phyloP scores from a whole-genome alignment of 2,888 invertebrate genomes.

The Lumbricus terrestris region DNA sequence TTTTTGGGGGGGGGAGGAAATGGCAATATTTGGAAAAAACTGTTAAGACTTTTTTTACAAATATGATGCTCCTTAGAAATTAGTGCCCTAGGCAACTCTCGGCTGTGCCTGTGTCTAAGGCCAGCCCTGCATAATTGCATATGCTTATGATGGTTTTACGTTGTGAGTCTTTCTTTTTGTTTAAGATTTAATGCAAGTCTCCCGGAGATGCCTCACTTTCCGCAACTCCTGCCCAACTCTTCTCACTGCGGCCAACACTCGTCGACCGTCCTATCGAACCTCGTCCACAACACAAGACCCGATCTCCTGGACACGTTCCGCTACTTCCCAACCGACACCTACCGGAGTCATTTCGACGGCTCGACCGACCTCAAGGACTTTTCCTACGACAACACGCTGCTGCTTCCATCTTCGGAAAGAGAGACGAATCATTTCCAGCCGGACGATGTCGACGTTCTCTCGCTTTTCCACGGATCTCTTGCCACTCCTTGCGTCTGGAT shows the following conservation, averaged over 20 bases:
- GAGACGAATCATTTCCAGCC: not conserved
- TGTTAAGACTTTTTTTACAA: no score
- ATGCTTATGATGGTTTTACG: not conserved
- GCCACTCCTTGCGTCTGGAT: slow-evolving; percentile 35
- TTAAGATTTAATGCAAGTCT: slow-evolving; percentile 11
- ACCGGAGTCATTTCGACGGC: not conserved
- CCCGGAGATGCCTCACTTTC: not conserved
- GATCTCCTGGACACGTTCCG: not conserved
- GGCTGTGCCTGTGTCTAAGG: no score
- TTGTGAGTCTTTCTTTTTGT: not conserved
- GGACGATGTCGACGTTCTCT: not conserved
- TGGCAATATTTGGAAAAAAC: no score
- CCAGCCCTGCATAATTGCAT: no score
- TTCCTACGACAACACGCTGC: not conserved
- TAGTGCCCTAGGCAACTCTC: no score
- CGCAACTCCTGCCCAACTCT: not conserved
- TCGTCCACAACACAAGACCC: not conserved
- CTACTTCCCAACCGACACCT: not conserved
- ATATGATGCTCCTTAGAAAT: no score
- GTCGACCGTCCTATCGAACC: not conserved
- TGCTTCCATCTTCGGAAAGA: not conserved
- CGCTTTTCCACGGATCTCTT: slow-evolving; percentile 25
- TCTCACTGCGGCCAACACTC: not conserved
- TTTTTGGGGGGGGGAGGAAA: no score
- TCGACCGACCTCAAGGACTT: not conserved